Base-by-base conservation (phyloP, 2,797 vertebrate genomes). In the Perodicticus potto region DNA sequence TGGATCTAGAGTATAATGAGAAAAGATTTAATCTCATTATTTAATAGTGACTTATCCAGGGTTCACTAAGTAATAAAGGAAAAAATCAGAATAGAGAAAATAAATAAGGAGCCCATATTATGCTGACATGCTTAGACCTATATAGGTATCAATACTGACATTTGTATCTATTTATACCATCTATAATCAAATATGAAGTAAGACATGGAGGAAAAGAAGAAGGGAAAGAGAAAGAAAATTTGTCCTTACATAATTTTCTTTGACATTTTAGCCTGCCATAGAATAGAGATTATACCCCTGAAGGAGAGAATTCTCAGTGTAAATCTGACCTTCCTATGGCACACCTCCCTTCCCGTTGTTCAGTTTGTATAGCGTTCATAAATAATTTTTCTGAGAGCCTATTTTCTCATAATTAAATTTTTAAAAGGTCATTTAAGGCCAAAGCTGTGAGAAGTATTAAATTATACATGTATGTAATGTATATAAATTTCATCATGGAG, bases 1-100 rank as follows among this genome's bases (percentile, higher is more conserved):
- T 67, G 20, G 49, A 2, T 40, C 45, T 59, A 59, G 49, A 80
- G 25, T 77, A 67, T 40, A 29, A 78, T 65, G 25, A 81, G 59
- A 89, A 92, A 10, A 34, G 6, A 69, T 82, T 91, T 70, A 83
- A 83, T 67, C 17, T 86, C 32, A 81, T 81, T 76, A 76, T 61
- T 76, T 49, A 32, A 70, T 59, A 73, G 20, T 17, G n/a, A 13
- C 17, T 82, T 17, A 7, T 70, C 25, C 20, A n/a, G 3, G 63
- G 32, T 59, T 85, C 34, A 65, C 45, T 29, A 27, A 77, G 9
- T 65, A 65, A 29, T 17, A 45, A 49, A 57, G 49, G 78, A 70
- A 34, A 80, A 86, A 70, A 76, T 29, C 1, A 7, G 34, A 78
- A 67, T 34, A 61, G 29, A 72, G 5, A 19, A 86, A 55, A 65